Evolutionary conservation across 2,888 invertebrate genomes (phyloP), one percentile per base, ranked within the genome.

Genomic region (Parnassius glacialis): DNA sequence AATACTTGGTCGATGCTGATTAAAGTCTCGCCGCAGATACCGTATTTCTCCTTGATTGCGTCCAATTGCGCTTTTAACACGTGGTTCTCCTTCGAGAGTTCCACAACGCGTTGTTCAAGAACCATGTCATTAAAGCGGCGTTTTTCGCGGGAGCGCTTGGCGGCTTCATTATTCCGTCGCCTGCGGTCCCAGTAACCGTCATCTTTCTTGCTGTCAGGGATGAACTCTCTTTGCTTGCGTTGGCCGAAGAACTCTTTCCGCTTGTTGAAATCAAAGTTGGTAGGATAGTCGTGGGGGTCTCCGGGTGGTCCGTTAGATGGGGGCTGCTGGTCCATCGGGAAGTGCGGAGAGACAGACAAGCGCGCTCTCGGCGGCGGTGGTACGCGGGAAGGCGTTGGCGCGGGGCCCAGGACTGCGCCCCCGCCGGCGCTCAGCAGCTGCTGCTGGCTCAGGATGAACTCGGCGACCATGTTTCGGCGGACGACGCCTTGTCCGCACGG

Each of bases 151-250:
- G 98, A 98, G 52, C 98, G 92, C 82, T 99, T 98, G 62, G 99
- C 99, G 0, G 99, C 99, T 85, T 98, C 98, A 86, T 99, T 99
- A 89, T 99, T 99, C 64, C 98, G 94, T 67, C 98, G 93, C 62
- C 99, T 93, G 62, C 98, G 94, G 85, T 98, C 98, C 99, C 99
- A 99, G 87, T 99, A 99, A 78, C 96, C 97, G 75, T 98, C 97
- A 79, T 99, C 98, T 83, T 99, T 99, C 84, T 98, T 98, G 87
- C 94, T 97, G 82, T 98, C 98, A 0, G 98, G 98, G 67, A 98
- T 98, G 86, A 99, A 98, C 84, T 98, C 98, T 12, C 99, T 93
- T 80, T 98, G 98, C 81, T 98, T 98, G 74, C 98, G 94, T 76
- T 97, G 96, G 1, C 96, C 96, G 85, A 97, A 96, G 76, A 97